Percentiles rank a stretch among this genome's conserved stretches.
Evolutionary conservation across 2,113 vertebrate genomes (phyloP).

Genomic region (Scatophagus argus): DNA sequence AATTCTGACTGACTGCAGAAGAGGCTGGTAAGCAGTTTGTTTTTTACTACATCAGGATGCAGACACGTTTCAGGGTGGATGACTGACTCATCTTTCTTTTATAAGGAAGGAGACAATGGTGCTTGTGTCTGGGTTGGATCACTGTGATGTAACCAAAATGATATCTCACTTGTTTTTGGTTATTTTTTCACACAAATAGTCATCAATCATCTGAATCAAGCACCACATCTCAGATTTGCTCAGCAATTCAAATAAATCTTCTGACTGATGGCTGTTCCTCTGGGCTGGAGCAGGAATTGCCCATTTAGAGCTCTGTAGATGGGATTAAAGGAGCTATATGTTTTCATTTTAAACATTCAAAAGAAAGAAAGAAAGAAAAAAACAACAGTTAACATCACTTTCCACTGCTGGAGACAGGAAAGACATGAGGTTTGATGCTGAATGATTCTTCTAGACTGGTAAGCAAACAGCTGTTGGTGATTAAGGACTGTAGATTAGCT

Average conservation of each 20-base stretch:
- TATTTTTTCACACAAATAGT: no score
- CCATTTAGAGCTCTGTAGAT: neutral
- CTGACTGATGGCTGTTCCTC: no score
- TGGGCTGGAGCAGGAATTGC: neutral
- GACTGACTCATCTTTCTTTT: slow-evolving; percentile 21
- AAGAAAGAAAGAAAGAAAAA: no score
- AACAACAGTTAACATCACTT: neutral
- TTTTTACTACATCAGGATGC: neutral
- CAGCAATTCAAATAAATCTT: neutral
- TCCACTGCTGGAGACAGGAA: neutral
- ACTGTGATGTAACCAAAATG: neutral
- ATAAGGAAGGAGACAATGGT: neutral
- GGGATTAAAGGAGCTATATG: no score
- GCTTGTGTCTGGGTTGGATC: slow-evolving; percentile 1
- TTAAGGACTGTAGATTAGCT: no score
- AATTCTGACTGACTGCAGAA: neutral
- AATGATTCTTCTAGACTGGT: no score
- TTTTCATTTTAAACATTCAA: no score
- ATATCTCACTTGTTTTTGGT: neutral
- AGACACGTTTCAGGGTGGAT: neutral
- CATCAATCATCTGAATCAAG: neutral
- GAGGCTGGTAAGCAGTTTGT: neutral
- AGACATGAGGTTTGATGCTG: no score
- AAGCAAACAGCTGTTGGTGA: no score
- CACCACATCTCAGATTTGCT: neutral